Base-by-base conservation (phyloP, 2,888 invertebrate species). In the Cataglyphis rosenhaueri region DNA sequence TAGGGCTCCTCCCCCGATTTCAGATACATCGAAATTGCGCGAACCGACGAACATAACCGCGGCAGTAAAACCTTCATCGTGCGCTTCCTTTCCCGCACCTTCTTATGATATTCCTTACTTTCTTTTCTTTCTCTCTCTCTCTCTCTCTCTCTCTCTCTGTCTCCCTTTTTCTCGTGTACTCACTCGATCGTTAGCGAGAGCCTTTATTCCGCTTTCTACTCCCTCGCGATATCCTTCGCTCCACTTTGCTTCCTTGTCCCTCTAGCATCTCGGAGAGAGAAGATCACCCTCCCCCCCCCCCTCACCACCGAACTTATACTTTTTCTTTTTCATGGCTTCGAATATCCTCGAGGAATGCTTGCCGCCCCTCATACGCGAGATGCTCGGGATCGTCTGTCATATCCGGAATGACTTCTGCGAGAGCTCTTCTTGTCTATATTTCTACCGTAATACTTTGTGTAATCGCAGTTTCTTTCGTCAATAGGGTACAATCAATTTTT, bases 11-110 rank as follows among this genome's bases (percentile, higher is more conserved):
- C 82, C 88, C 79, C 86, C 90, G 88, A 92, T 92, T 92, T 90
- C 90, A 89, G 91, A 92, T 91, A 88, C 86, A 91, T 88, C 90
- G 88, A 91, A 91, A 91, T 92, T 92, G 92, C 88, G 88, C 86
- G 89, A 91, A 91, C 90, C 91, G 84, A 79, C 86, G 90, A 84
- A 87, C 90, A 91, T 89, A 90, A 91, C 89, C 88, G 86, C 83
- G 86, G 84, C 87, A 89, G 86, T 91, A 90, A 90, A 91, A 91
- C 88, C 87, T 91, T 90, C 90, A 90, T 91, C 88, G 91, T 52
- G 52, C 82, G 79, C 70, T 74, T 78, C 84, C 73, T 70, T 76
- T 64, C 70, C 35, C 71, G 68, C 65, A 76, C 64, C 48, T 52
- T 81, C 81, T 65, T 61, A 68, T 35, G 25, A 62, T 35, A 6